phyloP scores from a whole-genome alignment of 2,113 vertebrate species.

The Tenrec ecaudatus region DNA sequence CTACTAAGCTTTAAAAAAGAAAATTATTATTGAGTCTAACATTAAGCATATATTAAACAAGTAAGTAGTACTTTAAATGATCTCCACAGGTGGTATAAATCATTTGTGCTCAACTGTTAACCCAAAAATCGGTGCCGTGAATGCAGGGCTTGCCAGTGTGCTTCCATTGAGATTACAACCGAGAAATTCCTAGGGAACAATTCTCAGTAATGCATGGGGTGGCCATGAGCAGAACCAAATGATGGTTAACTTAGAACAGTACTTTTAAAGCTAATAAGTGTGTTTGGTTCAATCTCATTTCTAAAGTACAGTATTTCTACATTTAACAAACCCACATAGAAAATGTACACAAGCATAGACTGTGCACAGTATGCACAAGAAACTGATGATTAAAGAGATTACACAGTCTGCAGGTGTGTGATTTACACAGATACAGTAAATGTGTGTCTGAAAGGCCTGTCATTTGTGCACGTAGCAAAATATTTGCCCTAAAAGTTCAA shows the following conservation, averaged over 20 bases:
- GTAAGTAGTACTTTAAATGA: slow-evolving; percentile 26
- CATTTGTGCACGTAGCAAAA: slow-evolving; percentile 3
- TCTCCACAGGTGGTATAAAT: background rate
- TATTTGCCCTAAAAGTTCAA: slow-evolving; percentile 23
- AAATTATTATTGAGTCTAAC: slow-evolving; percentile 27
- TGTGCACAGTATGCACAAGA: no score
- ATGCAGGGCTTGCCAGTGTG: background rate
- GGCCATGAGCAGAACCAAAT: background rate
- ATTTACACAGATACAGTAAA: background rate
- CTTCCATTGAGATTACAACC: background rate
- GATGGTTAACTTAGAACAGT: background rate
- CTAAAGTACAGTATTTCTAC: background rate
- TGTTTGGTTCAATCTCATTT: slow-evolving; percentile 1
- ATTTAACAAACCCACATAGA: no score
- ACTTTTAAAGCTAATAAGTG: background rate
- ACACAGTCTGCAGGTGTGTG: no score
- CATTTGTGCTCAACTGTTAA: background rate
- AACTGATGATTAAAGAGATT: no score
- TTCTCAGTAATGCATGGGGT: background rate
- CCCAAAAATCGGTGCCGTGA: background rate
- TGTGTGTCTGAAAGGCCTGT: background rate
- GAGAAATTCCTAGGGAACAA: background rate
- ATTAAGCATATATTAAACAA: background rate
- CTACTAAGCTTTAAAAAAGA: background rate
- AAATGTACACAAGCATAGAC: no score